Base-by-base conservation (phyloP, 1,140 invertebrate genomes). In the Lordiphosa mommai region DNA sequence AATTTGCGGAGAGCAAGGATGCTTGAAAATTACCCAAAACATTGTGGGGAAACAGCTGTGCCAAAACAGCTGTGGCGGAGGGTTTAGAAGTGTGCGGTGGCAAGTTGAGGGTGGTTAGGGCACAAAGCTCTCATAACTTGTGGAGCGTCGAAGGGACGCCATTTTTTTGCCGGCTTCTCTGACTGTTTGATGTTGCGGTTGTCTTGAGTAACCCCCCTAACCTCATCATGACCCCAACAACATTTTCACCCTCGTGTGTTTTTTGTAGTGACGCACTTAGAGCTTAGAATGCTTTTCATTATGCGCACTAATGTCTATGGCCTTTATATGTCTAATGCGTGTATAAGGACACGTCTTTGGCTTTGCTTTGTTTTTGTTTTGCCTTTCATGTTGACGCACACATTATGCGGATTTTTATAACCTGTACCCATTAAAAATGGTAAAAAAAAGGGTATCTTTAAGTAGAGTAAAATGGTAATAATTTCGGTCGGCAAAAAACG, bases 251-350 rank as follows among this genome's bases (percentile, higher is more conserved):
- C 4, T 34, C 32, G 14, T 17, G 27, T 53, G 50, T 13, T 9
- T 41, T 3, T 43, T 43, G 40, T 41, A 50, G 53, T 47, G 72
- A 65, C 68, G 65, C 65, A 69, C 59, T 74, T 64, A 43, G 58
- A 57, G 55, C 37, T 38, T 23, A 30, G 66, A 69, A 47, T 56
- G 59, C 72, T 76, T 71, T 76, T 76, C 67, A 76, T 77, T 77
- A 76, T 76, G 61, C 69, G 44, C 65, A 68, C 74, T 80, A 80
- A 80, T 80, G 74, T 80, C 64, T 79, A 59, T 52, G 65, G 69
- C 53, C 56, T 77, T 77, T 77, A 77, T 77, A 77, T 77, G 66
- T 60, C 38, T 73, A 65, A 80, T 73, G 69, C 51, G 60, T 74
- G 52, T 60, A 60, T 64, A 57, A 59, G 50, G 49, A 55, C 59